Percentiles rank a stretch among this genome's conserved stretches.
These are phyloP conservation scores for Volucella inflata DNA, from an alignment of 2,888 invertebrate genomes.

Conservation along the genomic window DNA sequence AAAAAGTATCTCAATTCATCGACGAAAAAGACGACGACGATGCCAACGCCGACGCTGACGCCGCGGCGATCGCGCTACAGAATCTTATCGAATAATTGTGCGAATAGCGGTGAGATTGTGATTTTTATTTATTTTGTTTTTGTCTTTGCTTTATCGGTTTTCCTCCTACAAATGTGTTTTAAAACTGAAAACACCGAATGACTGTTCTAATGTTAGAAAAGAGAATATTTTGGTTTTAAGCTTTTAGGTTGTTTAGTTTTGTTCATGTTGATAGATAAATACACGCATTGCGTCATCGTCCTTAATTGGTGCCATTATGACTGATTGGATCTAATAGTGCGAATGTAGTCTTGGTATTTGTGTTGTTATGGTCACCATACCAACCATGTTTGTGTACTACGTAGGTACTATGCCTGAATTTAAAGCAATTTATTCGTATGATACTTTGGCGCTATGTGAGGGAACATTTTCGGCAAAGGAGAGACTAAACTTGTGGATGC, in stretches of 20 bases:
- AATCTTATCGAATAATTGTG: constrained; percentile 41
- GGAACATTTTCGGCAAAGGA: not conserved
- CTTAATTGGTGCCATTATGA: constrained; percentile 61
- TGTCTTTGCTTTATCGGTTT: not conserved
- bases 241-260: not conserved
- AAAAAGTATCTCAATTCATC: constrained; percentile 10
- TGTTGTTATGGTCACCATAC: constrained; percentile 6
- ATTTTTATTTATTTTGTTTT: constrained; percentile 28
- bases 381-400: not conserved
- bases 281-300: constrained; percentile 60
- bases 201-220: constrained; percentile 9
- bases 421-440: not conserved
- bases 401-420: constrained; percentile 19
- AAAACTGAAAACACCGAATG: constrained; percentile 7
- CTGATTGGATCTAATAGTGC: constrained; percentile 60
- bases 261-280: constrained; percentile 16
- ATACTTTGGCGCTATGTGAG: too few species aligned
- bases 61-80: too few species aligned
- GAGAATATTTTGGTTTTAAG: constrained; percentile 1
- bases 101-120: constrained; percentile 3
- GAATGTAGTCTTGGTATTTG: constrained; percentile 30
- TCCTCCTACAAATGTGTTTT: too few species aligned
- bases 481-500: constrained; percentile 6
- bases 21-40: not conserved
- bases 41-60: too few species aligned